phyloP scores from a whole-genome alignment of 2,888 invertebrate genomes.

The Drosophila longiperda region DNA sequence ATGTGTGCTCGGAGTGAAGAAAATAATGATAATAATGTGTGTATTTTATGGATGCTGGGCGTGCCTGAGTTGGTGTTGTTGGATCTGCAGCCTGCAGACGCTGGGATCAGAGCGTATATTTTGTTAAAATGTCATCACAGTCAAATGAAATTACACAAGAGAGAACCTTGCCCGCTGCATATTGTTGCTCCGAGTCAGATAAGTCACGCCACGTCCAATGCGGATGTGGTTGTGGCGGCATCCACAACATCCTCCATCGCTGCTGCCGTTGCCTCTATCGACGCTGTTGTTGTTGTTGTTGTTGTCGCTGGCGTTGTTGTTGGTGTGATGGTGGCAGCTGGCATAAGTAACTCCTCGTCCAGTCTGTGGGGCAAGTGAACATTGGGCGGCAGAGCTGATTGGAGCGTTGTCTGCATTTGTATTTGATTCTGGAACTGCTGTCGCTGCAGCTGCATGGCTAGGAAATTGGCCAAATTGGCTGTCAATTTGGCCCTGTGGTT shows the following conservation, averaged over 20 bases:
- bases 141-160: slow-evolving; percentile 74
- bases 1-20: slow-evolving; percentile 10
- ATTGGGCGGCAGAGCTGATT: slow-evolving; percentile 57
- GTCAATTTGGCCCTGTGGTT: slow-evolving; percentile 80
- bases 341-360: slow-evolving; percentile 32
- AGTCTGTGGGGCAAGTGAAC: slow-evolving; percentile 57
- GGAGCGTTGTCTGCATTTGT: slow-evolving; percentile 57
- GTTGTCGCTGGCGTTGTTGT: slow-evolving; percentile 22
- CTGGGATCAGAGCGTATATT: slow-evolving; percentile 21
- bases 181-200: slow-evolving; percentile 14
- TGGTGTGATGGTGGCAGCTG: slow-evolving; percentile 18
- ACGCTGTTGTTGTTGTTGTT: background rate
- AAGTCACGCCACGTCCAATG: slow-evolving; percentile 59
- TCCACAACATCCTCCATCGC: slow-evolving; percentile 15
- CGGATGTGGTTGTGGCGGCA: slow-evolving; percentile 14
- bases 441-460: slow-evolving; percentile 73
- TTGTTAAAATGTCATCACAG: slow-evolving; percentile 82
- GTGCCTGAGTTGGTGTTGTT: slow-evolving; percentile 66
- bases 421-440: slow-evolving; percentile 72
- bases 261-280: slow-evolving; percentile 12
- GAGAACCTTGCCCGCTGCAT: slow-evolving; percentile 27
- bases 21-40: slow-evolving; percentile 15
- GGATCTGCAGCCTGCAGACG: slow-evolving; percentile 27
- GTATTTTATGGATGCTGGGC: slow-evolving; percentile 49
- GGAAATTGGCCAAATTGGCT: slow-evolving; percentile 64